Evolutionary conservation across 2,888 invertebrate species (phyloP).

Genomic region (Andrena bicolor): DNA sequence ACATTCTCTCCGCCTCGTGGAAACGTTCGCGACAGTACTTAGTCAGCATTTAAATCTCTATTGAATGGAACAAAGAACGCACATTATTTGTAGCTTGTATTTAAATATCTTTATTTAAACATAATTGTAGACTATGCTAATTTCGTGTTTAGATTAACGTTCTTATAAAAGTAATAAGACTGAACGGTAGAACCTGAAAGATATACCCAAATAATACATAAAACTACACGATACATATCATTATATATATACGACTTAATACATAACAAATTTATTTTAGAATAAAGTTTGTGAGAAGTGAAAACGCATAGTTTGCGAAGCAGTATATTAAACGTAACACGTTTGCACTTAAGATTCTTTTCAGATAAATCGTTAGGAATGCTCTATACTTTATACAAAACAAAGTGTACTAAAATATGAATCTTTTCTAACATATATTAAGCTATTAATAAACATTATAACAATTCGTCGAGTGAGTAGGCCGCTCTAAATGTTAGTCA

Average conservation of each 20-base stretch:
- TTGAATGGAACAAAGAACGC: not conserved
- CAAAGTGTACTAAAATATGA: conserved; percentile 28
- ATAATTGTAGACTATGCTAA: not conserved
- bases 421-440: conserved; percentile 31
- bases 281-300: conserved; percentile 5
- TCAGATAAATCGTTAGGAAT: conserved; percentile 43
- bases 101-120: not conserved
- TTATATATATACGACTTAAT: conserved; percentile 18
- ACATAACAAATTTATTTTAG: conserved; percentile 20
- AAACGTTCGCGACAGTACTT: conserved; percentile 17
- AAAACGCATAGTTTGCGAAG: conserved; percentile 1
- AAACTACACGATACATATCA: conserved; percentile 40
- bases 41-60: conserved; percentile 43
- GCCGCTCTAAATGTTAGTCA: not conserved
- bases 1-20: conserved; percentile 11
- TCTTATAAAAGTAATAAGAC: conserved; percentile 29
- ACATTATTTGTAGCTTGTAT: conserved; percentile 12
- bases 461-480: conserved; percentile 34
- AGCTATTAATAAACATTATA: conserved; percentile 35
- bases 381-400: conserved; percentile 8
- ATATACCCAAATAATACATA: conserved; percentile 24
- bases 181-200: conserved; percentile 24
- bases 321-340: conserved; percentile 38
- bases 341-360: conserved; percentile 33
- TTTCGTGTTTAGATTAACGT: conserved; percentile 28